Evolutionary conservation across 2,113 vertebrate species (phyloP).

Genomic region (Callopanchax toddi): DNA sequence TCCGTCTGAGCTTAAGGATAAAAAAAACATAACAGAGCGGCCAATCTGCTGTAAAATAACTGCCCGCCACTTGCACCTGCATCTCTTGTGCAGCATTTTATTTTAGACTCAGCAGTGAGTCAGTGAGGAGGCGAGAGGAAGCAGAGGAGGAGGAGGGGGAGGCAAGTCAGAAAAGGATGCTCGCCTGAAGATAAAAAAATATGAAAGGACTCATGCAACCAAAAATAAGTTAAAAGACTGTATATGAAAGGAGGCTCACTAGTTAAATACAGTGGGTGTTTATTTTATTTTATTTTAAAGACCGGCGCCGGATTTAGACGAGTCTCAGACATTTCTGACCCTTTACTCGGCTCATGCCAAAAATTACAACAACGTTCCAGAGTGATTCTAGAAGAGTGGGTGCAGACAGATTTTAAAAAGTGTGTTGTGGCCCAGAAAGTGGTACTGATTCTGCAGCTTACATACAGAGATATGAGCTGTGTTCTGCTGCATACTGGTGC

Average conservation of each 20-base stretch:
- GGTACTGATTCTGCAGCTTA: conserved; percentile 8
- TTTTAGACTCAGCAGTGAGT: conserved; percentile 66
- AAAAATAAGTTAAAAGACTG: conserved; percentile 31
- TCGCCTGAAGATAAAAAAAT: conserved; percentile 37
- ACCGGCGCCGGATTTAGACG: neutral
- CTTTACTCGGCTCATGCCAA: neutral
- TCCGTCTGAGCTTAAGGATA: conserved; percentile 45
- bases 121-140: conserved; percentile 54
- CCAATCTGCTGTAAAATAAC: conserved; percentile 39
- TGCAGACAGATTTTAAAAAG: neutral
- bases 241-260: neutral
- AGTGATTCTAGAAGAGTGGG: neutral
- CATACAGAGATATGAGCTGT: conserved; percentile 7
- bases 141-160: conserved; percentile 30
- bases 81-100: conserved; percentile 50
- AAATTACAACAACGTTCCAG: neutral
- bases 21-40: conserved; percentile 30
- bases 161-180: conserved; percentile 38
- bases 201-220: conserved; percentile 25
- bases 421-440: neutral
- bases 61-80: conserved; percentile 54
- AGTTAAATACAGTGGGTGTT: neutral
- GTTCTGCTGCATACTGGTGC: conserved; percentile 37
- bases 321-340: neutral
- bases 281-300: conserved; percentile 13